A percentile compares a stretch with the other conserved stretches of the same genome.
These are phyloP conservation scores for Lophius americanus DNA, from an alignment of 2,797 vertebrate species.

Conservation along the genomic window DNA sequence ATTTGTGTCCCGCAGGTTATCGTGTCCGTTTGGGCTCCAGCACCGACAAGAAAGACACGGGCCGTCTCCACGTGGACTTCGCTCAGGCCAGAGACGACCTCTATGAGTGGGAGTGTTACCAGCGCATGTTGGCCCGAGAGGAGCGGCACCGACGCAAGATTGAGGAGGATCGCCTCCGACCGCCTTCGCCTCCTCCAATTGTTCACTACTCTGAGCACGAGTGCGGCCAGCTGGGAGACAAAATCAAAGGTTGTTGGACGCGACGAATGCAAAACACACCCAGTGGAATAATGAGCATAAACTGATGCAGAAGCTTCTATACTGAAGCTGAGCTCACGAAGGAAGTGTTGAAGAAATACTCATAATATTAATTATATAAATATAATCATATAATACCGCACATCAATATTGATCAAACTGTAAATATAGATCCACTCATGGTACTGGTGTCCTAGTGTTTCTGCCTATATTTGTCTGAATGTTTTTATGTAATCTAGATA, in stretches of 20 bases:
- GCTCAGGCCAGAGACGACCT: constrained; percentile 95
- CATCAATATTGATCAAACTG: constrained; percentile 1
- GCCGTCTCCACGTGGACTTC: constrained; percentile 94
- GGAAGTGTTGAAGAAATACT: not conserved
- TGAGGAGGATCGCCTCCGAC: constrained; percentile 89
- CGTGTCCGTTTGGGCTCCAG: constrained; percentile 87
- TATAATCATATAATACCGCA: no score
- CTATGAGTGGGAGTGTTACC: constrained; percentile 96
- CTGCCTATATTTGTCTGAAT: no score
- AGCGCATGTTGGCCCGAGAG: constrained; percentile 93
- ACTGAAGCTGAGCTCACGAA: no score
- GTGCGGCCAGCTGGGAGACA: constrained; percentile 20
- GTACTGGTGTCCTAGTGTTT: not conserved
- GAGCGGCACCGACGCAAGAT: constrained; percentile 91
- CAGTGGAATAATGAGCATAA: not conserved
- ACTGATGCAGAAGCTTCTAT: not conserved
- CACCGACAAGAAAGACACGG: constrained; percentile 79
- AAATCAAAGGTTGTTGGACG: constrained; percentile 59
- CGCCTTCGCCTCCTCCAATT: constrained; percentile 90
- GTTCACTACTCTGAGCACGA: constrained; percentile 95
- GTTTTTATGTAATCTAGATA: no score
- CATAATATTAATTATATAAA: no score
- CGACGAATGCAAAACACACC: not conserved
- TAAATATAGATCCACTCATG: not conserved
- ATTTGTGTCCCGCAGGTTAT: constrained; percentile 82